Evolutionary conservation across 30 jellyfish, hydroid and myxozoan species (phyloP), one percentile per base, ranked within the genome.

Genomic region (Hydractinia echinata): DNA sequence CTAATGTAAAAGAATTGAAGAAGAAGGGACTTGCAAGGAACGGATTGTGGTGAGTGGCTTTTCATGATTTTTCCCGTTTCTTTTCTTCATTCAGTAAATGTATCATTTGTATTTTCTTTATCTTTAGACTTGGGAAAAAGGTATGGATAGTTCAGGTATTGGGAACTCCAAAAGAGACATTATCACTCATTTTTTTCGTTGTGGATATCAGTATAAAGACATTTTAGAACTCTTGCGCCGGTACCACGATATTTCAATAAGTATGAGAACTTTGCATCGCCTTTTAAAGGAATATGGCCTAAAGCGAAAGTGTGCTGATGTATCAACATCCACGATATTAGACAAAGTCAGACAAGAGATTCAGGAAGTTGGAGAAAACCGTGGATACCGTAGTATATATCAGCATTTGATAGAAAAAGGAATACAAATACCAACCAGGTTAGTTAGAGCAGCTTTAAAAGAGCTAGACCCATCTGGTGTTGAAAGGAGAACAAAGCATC

Each of bases 381-480:
- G 30, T 49, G 90, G 90, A 7, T 82, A 82, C 79, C 54, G 90
- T 15, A 20, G 30, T 19, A 68, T 82, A 67, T 51, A 51, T 13
- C 90, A 69, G 18, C 55, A 10, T 14, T 52, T 82, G 39, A 21
- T 18, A 39, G 54, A 70, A 16, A 51, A 20, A 48, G 85, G 85
- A 14, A 7, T 82, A n/a, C 54, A 18, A 53, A 85, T 72, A 4
- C 74, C 48, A 52, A 49, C 79, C n/a, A 79, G 55, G 48, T 21
- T 67, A 61, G 90, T 82, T 7, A 53, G 81, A 39, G 44, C 49
- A 16, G 8, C 30, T 10, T 58, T 76, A 54, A 76, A 67, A 67
- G 94, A 84, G 67, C 21, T 84, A 44, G 88, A 84, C 83, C 87
- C 94, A 8, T 83, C 66, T 62, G 94, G 94, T 6, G 60, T 83